Base-by-base conservation (phyloP, 2,797 vertebrate genomes). In the Graptemys geographica region DNA sequence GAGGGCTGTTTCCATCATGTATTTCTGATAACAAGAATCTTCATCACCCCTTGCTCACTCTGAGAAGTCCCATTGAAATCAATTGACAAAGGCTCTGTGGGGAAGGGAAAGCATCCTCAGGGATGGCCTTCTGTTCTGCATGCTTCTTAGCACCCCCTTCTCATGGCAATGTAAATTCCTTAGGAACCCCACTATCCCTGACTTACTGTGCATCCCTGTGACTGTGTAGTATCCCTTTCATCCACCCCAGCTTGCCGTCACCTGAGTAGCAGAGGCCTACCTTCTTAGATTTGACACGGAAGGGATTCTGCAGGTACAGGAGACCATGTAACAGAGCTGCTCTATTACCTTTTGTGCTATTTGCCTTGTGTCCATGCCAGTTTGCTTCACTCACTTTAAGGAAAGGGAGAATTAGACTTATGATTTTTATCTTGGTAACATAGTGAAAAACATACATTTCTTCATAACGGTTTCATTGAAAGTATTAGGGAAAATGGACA, bases 1-100 rank as follows among this genome's bases (percentile, higher is more conserved):
- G 92, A 52, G 28, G 33, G 44, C n/a, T 56, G 79, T 82, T 88
- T 52, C 49, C 62, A 51, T 72, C n/a, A 88, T 86, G 81, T 41
- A 89, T 83, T 94, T 95, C 79, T 96, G 86, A 92, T 49, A 51
- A 59, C 84, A 92, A 93, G 94, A 93, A 23, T n/a, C 23, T 52
- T 85, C 62, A 59, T 93, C 78, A 89, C 10, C 84, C 78, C 81
- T 85, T 52, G 37, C 83, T 37, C 65, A 7, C 51, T 87, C 13
- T 59, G 49, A 89, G 59, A 95, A 88, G 7, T 89, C 74, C 47
- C 44, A 53, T 28, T 86, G 92, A 94, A 94, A 95, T 84, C 82
- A 79, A 16, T 0, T 79, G 84, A 59, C n/a, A 91, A 90, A 49
- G 31, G 89, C 69, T 47, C 15, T 79, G 57, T 33, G 15, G 47